These are phyloP conservation scores for Ctena decussata DNA, from an alignment of 2,888 invertebrate genomes.

Conservation along the genomic window DNA sequence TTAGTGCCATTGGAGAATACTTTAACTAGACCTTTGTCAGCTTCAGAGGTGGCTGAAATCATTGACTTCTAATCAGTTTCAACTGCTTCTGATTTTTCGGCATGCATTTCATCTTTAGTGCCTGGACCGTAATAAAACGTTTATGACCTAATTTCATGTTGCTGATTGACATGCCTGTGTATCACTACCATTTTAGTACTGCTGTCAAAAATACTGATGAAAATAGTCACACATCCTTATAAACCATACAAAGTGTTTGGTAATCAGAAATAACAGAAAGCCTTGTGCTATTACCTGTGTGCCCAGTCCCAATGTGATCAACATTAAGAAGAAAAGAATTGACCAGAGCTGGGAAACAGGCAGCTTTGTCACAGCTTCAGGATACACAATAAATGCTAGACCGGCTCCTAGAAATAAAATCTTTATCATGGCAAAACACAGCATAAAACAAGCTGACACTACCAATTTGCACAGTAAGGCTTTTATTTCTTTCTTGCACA, in stretches of 20 bases:
- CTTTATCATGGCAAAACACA: background rate
- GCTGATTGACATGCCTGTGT: no score
- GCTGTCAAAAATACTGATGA: no score
- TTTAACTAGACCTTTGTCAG: no score
- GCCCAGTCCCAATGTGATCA: slow-evolving; percentile 83
- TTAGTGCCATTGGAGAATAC: no score
- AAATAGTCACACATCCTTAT: no score
- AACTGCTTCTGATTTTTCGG: no score
- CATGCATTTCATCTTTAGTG: no score
- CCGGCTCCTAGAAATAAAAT: slow-evolving; percentile 75
- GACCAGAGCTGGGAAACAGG: slow-evolving; percentile 84
- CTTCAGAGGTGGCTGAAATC: no score
- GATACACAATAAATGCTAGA: slow-evolving; percentile 83
- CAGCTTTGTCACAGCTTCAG: slow-evolving; percentile 83
- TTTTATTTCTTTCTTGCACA: background rate
- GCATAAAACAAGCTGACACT: background rate
- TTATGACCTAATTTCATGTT: no score
- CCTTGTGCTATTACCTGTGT: slow-evolving; percentile 75
- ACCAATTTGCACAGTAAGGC: background rate
- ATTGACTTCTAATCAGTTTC: no score
- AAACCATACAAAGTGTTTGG: background rate
- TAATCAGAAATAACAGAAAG: background rate
- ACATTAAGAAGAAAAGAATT: slow-evolving; percentile 84
- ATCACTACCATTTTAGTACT: no score
- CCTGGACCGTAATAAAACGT: no score